Evolutionary conservation across 2,888 invertebrate species (phyloP).

Genomic region (Meliscaeva auricollis): DNA sequence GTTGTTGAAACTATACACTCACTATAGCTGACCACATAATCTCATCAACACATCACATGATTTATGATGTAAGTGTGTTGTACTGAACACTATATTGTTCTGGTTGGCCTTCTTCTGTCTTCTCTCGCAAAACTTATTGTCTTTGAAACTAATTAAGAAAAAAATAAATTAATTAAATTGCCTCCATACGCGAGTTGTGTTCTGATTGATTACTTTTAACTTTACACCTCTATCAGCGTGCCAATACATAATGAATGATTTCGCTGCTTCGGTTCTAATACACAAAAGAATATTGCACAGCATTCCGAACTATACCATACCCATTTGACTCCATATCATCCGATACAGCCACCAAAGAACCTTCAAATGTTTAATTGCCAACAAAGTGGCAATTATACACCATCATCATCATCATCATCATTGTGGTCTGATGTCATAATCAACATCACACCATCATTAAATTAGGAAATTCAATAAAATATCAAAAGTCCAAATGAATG

Average conservation of each 20-base stretch:
- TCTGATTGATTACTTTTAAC: slow-evolving; percentile 18
- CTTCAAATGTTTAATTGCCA: slow-evolving; percentile 42
- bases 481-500: slow-evolving; percentile 39
- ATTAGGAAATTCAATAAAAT: slow-evolving; percentile 45
- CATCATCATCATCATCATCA: slow-evolving; percentile 9
- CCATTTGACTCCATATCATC: not conserved
- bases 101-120: slow-evolving; percentile 12
- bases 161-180: not conserved
- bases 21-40: not conserved
- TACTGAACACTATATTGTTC: slow-evolving; percentile 11
- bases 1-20: not conserved
- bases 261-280: not conserved
- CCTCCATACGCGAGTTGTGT: not conserved
- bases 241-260: not conserved
- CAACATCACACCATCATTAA: slow-evolving; percentile 47
- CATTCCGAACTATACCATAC: not conserved
- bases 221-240: not conserved
- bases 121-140: not conserved
- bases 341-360: not conserved
- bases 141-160: slow-evolving; percentile 13
- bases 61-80: slow-evolving; percentile 14
- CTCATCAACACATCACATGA: not conserved
- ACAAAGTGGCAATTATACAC: slow-evolving; percentile 13
- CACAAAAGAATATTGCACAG: slow-evolving; percentile 33
- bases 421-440: slow-evolving; percentile 50